Evolutionary conservation across 2,797 vertebrate genomes (phyloP).

Genomic region (Gambusia yucatana): DNA sequence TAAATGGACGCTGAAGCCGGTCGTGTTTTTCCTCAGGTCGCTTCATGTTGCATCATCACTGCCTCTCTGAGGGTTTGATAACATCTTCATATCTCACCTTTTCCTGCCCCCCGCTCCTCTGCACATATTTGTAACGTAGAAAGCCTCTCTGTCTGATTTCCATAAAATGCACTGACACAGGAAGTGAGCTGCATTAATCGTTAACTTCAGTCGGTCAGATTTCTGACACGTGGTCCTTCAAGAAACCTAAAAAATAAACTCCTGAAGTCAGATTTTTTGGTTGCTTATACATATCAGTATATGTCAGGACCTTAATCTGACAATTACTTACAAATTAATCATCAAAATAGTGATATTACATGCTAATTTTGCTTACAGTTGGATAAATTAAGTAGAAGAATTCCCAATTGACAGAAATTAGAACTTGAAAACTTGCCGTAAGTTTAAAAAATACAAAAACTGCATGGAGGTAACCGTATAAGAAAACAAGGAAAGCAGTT

Average conservation of each 20-base stretch:
- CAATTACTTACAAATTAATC: background rate
- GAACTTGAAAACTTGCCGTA: background rate
- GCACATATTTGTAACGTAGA: background rate
- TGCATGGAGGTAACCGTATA: background rate
- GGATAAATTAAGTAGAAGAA: background rate
- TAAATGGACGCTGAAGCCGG: background rate
- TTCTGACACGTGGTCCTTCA: background rate
- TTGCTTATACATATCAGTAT: background rate
- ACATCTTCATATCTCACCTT: constrained; percentile 20
- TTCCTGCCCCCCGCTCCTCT: background rate
- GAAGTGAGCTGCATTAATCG: constrained; percentile 10
- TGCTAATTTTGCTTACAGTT: background rate
- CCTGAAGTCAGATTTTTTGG: background rate
- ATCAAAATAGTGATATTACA: background rate
- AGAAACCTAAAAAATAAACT: background rate
- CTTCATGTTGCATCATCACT: constrained; percentile 7
- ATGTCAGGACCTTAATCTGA: background rate
- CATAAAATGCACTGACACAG: constrained; percentile 3
- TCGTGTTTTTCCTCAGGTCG: background rate
- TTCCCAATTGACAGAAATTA: background rate
- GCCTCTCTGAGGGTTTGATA: constrained; percentile 2
- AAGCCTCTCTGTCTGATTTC: constrained; percentile 11
- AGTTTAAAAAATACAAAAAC: background rate
- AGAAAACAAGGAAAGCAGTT: background rate
- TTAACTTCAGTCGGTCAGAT: constrained; percentile 13